Conservation (phyloP, 2,113 vertebrate species). For the Circaetus gallicus region DNA sequence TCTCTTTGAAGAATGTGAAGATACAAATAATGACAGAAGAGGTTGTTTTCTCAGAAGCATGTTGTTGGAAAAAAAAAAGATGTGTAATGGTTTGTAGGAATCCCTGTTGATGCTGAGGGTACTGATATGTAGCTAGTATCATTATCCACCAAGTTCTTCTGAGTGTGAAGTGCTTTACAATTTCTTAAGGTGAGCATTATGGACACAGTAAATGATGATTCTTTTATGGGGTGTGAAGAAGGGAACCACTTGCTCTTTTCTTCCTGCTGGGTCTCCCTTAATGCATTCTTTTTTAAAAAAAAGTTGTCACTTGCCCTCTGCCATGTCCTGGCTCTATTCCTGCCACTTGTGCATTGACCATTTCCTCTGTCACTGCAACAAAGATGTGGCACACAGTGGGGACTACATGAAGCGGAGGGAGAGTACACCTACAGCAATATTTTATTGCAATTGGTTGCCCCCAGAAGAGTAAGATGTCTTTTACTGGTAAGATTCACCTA, state of each 20-base stretch:
- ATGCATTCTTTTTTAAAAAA: background rate
- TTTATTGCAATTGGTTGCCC: background rate
- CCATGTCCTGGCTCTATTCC: background rate
- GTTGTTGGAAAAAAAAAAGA: background rate
- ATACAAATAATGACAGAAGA: background rate
- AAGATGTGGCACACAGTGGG: background rate
- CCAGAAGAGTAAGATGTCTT: background rate
- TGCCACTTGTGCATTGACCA: background rate
- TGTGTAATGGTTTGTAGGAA: background rate
- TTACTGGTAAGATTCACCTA: background rate
- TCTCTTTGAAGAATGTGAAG: background rate
- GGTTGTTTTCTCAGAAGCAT: background rate
- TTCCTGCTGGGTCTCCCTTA: background rate
- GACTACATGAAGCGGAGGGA: background rate
- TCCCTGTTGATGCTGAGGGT: background rate
- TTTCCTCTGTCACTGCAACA: background rate
- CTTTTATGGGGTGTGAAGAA: background rate
- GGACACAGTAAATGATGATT: background rate
- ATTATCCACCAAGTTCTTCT: background rate
- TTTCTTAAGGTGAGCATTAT: background rate
- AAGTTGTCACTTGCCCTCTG: background rate
- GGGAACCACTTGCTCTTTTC: background rate
- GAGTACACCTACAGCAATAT: background rate
- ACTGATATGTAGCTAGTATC: background rate
- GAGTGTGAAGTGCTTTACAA: background rate